Conservation (phyloP, 2,888 invertebrate genomes). For the Synanthedon andrenaeformis region DNA sequence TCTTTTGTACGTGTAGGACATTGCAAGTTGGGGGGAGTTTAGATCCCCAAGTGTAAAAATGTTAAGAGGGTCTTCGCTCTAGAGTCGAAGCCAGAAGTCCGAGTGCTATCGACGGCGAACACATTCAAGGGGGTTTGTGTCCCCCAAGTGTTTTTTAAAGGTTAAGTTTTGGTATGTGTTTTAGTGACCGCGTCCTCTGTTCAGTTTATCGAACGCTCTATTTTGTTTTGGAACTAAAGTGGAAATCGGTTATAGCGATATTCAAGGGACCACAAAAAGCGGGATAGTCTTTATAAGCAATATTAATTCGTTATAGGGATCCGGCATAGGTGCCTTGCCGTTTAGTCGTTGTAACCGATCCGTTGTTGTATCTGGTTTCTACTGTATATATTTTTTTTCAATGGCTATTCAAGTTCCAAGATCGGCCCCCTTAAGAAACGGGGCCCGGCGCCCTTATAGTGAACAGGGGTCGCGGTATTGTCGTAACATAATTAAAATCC, state of each 20-base stretch:
- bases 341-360: too few relatives aligned
- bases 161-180: too few relatives aligned
- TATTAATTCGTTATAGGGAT: too few relatives aligned
- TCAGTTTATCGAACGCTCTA: slow-evolving; percentile 1
- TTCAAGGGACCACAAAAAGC: too few relatives aligned
- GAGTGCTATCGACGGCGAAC: slow-evolving; percentile 2
- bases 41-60: slow-evolving; percentile 4
- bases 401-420: neutral
- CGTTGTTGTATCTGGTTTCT: too few relatives aligned
- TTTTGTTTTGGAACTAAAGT: neutral
- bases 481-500: slow-evolving; percentile 50
- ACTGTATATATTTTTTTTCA: neutral
- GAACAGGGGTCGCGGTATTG: slow-evolving; percentile 25
- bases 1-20: slow-evolving; percentile 38
- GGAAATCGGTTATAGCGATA: too few relatives aligned
- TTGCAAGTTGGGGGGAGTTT: slow-evolving; percentile 22
- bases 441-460: slow-evolving; percentile 4
- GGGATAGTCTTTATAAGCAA: too few relatives aligned
- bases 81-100: too few relatives aligned
- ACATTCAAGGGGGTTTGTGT: slow-evolving; percentile 16
- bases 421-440: too few relatives aligned
- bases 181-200: slow-evolving; percentile 10
- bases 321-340: too few relatives aligned
- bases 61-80: too few relatives aligned
- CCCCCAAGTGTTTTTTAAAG: slow-evolving; percentile 9